phyloP scores from a whole-genome alignment of 2,113 vertebrate genomes.

The Erinaceus europaeus region DNA sequence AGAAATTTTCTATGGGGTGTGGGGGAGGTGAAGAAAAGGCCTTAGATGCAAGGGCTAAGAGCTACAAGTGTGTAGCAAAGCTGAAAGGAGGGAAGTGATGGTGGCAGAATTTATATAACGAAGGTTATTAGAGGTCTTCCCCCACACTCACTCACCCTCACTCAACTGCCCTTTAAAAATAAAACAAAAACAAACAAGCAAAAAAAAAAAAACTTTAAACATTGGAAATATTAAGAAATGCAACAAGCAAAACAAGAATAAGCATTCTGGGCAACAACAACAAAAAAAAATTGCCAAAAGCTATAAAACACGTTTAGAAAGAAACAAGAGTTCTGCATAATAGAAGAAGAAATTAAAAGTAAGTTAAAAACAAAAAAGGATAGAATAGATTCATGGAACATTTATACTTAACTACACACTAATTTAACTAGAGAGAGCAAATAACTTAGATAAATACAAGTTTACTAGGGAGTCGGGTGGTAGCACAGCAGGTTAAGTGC shows the following conservation, averaged over 20 bases:
- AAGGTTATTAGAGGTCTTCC: neutral
- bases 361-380: neutral
- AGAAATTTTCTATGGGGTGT: neutral
- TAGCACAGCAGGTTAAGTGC: too few relatives aligned
- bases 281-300: constrained; percentile 33
- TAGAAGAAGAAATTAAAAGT: neutral
- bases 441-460: neutral
- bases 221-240: too few relatives aligned
- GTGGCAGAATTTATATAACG: constrained; percentile 10
- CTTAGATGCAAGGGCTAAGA: neutral
- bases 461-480: too few relatives aligned
- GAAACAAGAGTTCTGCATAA: constrained; percentile 12
- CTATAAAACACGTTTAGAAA: neutral
- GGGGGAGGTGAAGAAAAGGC: neutral
- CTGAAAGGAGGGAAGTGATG: neutral
- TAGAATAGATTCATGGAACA: constrained; percentile 23
- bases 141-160: neutral
- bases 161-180: neutral
- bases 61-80: neutral
- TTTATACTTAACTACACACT: neutral
- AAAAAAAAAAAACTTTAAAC: neutral
- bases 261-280: neutral
- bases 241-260: too few relatives aligned
- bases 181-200: neutral
- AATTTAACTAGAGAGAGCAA: neutral